phyloP scores from a whole-genome alignment of 2,797 vertebrate genomes.

The Peromyscus nudipes region DNA sequence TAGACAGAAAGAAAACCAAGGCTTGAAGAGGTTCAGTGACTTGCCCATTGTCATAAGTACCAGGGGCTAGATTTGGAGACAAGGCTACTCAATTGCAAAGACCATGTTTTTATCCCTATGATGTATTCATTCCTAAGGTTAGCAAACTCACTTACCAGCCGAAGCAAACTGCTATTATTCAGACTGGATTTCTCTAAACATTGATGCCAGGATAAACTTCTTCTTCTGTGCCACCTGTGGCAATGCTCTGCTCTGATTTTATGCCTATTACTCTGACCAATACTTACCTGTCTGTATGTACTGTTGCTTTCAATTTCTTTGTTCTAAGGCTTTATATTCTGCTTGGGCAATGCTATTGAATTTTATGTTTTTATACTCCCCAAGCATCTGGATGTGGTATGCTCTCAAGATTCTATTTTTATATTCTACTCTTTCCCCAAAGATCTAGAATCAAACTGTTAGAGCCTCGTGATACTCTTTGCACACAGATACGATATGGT shows the following conservation, averaged over 20 bases:
- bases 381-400: background rate
- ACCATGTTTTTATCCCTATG: background rate
- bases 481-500: background rate
- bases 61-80: background rate
- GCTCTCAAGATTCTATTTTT: background rate
- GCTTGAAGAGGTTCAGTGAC: background rate
- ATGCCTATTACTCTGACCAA: background rate
- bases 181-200: background rate
- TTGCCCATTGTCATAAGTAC: background rate
- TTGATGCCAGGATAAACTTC: background rate
- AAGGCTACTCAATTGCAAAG: background rate
- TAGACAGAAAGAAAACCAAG: background rate
- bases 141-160: background rate
- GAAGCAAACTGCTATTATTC: background rate
- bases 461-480: background rate
- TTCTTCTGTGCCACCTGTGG: background rate
- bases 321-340: background rate
- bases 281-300: background rate
- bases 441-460: background rate
- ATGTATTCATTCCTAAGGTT: background rate
- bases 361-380: background rate
- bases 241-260: background rate
- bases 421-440: background rate
- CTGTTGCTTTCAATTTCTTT: background rate
- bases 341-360: background rate